Evolutionary conservation across 1,140 invertebrate species (phyloP).

Genomic region (Leptinotarsa undecemlineata): DNA sequence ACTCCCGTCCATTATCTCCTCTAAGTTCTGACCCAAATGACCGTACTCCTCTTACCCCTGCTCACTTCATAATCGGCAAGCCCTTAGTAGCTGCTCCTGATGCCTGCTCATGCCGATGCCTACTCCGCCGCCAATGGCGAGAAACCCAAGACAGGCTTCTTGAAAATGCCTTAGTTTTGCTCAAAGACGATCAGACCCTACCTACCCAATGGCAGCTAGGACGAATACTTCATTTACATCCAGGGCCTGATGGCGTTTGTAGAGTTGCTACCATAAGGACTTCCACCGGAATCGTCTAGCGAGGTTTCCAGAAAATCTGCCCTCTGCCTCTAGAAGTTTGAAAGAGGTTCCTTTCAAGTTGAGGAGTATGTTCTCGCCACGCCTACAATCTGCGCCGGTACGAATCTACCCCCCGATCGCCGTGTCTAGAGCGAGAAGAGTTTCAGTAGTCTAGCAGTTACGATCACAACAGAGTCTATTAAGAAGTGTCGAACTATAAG

Average conservation of each 20-base stretch:
- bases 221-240: constrained; percentile 31
- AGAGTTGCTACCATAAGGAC: constrained; percentile 36
- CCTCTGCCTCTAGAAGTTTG: not conserved
- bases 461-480: no score
- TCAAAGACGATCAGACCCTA: constrained; percentile 9
- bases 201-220: constrained; percentile 39
- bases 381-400: not conserved
- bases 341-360: constrained; percentile 7
- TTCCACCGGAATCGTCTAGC: constrained; percentile 33
- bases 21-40: constrained; percentile 45
- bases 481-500: no score
- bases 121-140: constrained; percentile 8
- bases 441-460: no score
- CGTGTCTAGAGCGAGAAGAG: no score
- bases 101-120: no score
- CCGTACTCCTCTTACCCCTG: constrained; percentile 43
- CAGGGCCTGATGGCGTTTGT: constrained; percentile 35
- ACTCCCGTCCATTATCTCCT: constrained; percentile 49
- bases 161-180: not conserved
- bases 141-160: not conserved
- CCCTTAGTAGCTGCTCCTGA: constrained; percentile 1
- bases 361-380: constrained; percentile 6
- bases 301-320: constrained; percentile 11
- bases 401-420: not conserved
- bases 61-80: constrained; percentile 51